These are phyloP conservation scores for Sardina pilchardus DNA, from an alignment of 2,113 vertebrate genomes.

Conservation along the genomic window DNA sequence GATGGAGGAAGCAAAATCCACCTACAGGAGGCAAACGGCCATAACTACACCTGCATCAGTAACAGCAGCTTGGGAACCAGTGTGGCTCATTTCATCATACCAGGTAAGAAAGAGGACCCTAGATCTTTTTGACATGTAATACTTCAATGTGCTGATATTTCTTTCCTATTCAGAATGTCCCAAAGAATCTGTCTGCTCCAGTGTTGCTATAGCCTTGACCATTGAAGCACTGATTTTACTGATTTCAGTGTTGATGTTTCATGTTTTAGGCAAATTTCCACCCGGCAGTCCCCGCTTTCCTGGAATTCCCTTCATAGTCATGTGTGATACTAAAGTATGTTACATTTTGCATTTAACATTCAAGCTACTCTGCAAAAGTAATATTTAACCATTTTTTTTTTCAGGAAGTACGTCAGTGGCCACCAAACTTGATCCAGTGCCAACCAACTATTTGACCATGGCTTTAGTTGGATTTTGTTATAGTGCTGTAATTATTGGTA, in stretches of 20 bases:
- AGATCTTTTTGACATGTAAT: too few species aligned
- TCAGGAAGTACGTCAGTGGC: not conserved
- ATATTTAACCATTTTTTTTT: not conserved
- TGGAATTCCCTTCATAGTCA: not conserved
- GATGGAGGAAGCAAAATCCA: slow-evolving; percentile 35
- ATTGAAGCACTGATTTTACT: not conserved
- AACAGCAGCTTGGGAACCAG: too few species aligned
- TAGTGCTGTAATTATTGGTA: too few species aligned
- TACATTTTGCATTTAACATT: too few species aligned
- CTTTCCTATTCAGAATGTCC: not conserved
- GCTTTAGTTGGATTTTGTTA: too few species aligned
- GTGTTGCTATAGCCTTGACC: not conserved
- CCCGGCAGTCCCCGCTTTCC: too few species aligned
- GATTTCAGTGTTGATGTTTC: not conserved
- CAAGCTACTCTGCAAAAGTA: too few species aligned
- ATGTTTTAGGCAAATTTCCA: not conserved
- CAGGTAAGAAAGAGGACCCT: too few species aligned
- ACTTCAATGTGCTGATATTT: not conserved
- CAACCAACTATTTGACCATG: too few species aligned
- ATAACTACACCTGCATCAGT: too few species aligned
- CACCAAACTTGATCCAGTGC: too few species aligned
- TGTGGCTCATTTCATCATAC: too few species aligned
- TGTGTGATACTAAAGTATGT: not conserved
- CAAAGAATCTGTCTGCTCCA: not conserved
- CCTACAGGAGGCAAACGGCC: not conserved